Base-by-base conservation (phyloP, 2,888 invertebrate genomes). In the Lasioglossum vierecki region DNA sequence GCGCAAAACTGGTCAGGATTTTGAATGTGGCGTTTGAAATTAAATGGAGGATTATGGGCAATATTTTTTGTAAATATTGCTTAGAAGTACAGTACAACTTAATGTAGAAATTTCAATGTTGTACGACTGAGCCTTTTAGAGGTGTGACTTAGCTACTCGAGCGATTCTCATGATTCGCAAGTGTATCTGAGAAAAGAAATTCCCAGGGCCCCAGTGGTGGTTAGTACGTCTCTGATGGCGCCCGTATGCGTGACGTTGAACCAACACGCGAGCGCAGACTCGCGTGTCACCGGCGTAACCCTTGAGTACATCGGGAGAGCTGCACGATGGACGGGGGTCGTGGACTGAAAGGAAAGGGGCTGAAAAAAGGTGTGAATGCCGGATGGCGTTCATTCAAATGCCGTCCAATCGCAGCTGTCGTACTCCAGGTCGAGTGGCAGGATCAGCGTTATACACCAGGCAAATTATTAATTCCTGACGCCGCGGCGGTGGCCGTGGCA, bases 351-450 rank as follows among this genome's bases (percentile, higher is more conserved):
- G 75, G 82, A 82, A 68, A 79, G 87, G 86, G 83, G 79, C 76
- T 84, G 81, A 83, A 86, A 90, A 91, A 88, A 82, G 82, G 88
- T 88, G 89, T 91, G 92, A 92, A 92, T 90, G 91, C 88, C 87
- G 83, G 85, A 87, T 88, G 83, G 86, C 87, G 90, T 92, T 93
- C 92, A 92, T 93, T 93, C 91, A 92, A 92, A 92, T 90, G 84
- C 85, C 85, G 85, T 85, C 80, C 88, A 88, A 88, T 87, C 87
- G 63, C 86, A 79, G 77, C 86, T 68, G 53, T 75, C 83, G 83
- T 79, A 83, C 80, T 79, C 68, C 81, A 79, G 81, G 80, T 85
- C 85, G 85, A 81, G 85, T 76, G 63, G 74, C 85, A 85, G 85
- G 81, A 75, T 75, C 78, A 81, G 71, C 9, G 39, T 35, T 66